Conservation (phyloP, 30 jellyfish, hydroid and myxozoan species). For the Cassiopea xamachana region DNA sequence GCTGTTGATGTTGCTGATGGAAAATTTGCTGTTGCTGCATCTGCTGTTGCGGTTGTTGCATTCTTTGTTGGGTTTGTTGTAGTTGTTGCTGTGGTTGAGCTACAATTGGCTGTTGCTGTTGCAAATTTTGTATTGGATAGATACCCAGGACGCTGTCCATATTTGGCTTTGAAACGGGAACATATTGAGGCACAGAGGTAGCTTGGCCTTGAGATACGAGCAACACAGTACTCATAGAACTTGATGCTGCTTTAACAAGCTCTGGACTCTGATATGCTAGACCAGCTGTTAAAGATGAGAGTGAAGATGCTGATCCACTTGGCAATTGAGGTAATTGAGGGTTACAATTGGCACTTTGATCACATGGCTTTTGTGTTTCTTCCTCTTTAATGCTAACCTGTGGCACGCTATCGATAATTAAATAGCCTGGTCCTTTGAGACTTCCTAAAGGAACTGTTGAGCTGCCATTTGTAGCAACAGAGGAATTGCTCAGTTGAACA, state of each 20-base stretch:
- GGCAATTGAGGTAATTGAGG: slow-evolving; percentile 25
- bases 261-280: slow-evolving; percentile 7
- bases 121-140: not conserved
- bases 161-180: not conserved
- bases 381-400: slow-evolving; percentile 1
- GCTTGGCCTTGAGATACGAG: slow-evolving; percentile 23
- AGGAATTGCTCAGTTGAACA: not conserved
- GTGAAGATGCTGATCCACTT: not conserved
- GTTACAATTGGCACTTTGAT: slow-evolving; percentile 5
- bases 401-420: not conserved
- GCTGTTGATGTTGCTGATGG: not conserved
- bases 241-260: not conserved
- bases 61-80: not conserved
- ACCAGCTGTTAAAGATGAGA: not conserved
- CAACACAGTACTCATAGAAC: slow-evolving; percentile 18
- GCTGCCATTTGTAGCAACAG: not conserved
- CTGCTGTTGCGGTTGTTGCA: slow-evolving; percentile 22
- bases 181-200: not conserved
- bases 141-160: not conserved
- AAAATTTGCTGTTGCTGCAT: slow-evolving; percentile 11
- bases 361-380: not conserved
- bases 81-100: slow-evolving; percentile 24
- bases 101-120: not conserved
- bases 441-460: not conserved
- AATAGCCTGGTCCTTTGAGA: slow-evolving; percentile 14